These are phyloP conservation scores for Sander vitreus DNA, from an alignment of 2,113 vertebrate genomes.

Conservation along the genomic window DNA sequence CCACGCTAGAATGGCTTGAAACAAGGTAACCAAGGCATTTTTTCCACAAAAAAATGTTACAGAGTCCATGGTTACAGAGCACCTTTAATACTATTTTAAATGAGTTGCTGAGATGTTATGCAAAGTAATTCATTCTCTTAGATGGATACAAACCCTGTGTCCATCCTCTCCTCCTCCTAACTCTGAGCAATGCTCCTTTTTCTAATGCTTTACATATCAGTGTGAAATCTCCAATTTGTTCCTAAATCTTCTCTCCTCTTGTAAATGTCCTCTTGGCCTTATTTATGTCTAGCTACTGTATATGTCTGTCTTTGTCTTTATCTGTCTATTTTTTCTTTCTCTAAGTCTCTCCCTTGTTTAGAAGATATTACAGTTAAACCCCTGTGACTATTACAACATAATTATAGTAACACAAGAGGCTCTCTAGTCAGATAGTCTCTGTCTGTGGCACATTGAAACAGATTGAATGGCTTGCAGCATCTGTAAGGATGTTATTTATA, in stretches of 20 bases:
- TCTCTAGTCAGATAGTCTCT: not conserved
- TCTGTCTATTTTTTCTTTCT: not conserved
- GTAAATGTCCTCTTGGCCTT: not conserved
- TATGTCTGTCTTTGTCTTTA: not conserved
- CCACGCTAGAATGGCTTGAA: too few relatives aligned
- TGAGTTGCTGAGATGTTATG: not conserved
- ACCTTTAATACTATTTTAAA: not conserved
- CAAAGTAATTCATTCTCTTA: not conserved
- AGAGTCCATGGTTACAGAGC: too few relatives aligned
- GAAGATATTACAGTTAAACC: not conserved
- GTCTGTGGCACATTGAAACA: not conserved
- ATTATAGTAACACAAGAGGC: constrained; percentile 3
- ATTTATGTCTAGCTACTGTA: not conserved
- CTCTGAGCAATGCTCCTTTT: not conserved
- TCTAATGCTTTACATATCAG: not conserved
- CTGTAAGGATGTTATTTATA: constrained; percentile 8
- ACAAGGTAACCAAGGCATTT: too few relatives aligned
- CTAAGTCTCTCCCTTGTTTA: not conserved
- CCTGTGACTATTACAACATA: not conserved
- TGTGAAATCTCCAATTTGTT: not conserved
- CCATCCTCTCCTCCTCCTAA: not conserved
- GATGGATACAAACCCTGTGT: not conserved
- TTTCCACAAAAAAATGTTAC: too few relatives aligned
- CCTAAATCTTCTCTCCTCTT: not conserved
- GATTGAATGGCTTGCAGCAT: constrained; percentile 7